Percentiles rank a stretch among this genome's conserved stretches.
phyloP scores from a whole-genome alignment of 2,888 invertebrate genomes.

The Meteorus colon region DNA sequence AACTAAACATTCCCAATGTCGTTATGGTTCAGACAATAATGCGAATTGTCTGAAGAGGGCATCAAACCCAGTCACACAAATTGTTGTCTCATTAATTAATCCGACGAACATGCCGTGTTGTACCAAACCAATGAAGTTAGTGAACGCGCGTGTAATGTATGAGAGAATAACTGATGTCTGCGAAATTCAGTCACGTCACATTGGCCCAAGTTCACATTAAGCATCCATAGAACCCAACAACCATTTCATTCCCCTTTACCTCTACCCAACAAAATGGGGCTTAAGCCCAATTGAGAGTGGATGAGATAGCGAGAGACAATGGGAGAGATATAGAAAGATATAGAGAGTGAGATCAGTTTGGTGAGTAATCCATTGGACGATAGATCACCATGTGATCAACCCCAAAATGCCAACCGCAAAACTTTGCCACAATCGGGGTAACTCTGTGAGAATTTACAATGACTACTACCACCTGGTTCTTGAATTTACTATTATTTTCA shows the following conservation, averaged over 20 bases:
- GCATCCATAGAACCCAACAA: conserved; percentile 8
- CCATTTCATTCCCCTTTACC: neutral
- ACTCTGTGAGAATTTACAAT: conserved; percentile 6
- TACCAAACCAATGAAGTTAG: conserved; percentile 14
- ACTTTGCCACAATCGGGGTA: neutral
- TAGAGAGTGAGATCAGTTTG: conserved; percentile 3
- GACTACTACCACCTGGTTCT: neutral
- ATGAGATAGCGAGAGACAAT: neutral
- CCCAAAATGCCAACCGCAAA: conserved; percentile 8
- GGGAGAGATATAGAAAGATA: neutral
- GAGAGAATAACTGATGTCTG: conserved; percentile 42
- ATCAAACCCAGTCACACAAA: conserved; percentile 14
- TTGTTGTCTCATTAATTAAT: conserved; percentile 38
- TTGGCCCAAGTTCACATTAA: conserved; percentile 47
- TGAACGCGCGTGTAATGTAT: conserved; percentile 4
- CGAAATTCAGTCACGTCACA: conserved; percentile 60
- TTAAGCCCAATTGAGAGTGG: neutral
- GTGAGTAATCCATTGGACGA: conserved; percentile 6
- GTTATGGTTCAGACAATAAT: neutral
- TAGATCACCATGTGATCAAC: conserved; percentile 1
- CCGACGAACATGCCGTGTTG: conserved; percentile 27
- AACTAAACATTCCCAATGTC: neutral
- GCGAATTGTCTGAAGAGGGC: conserved; percentile 6
- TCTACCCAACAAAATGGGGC: neutral
- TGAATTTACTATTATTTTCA: conserved; percentile 21